Evolutionary conservation across 2,113 vertebrate genomes (phyloP).

Genomic region (Genyomyrus donnyi): DNA sequence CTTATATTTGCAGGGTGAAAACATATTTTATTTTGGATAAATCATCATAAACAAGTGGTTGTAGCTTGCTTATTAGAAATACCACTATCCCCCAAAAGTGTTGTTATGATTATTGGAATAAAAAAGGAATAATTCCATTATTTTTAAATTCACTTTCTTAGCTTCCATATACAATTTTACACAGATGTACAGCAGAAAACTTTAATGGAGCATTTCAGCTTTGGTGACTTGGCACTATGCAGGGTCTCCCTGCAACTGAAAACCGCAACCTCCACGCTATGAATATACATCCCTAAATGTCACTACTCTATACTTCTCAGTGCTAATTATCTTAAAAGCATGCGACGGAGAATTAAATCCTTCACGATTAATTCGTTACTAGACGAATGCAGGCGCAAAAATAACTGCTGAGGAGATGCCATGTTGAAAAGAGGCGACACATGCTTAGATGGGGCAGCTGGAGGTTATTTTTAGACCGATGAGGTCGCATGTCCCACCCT

Average conservation of each 20-base stretch:
- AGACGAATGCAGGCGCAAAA: neutral
- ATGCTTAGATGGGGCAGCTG: constrained; percentile 46
- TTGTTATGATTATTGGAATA: neutral
- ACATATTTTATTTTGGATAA: neutral
- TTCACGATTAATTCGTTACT: neutral
- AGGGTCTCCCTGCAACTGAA: neutral
- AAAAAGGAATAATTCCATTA: neutral
- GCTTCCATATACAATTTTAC: neutral
- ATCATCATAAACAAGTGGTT: neutral
- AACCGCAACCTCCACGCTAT: neutral
- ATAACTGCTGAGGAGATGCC: neutral
- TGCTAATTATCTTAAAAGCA: neutral
- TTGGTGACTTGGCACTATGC: neutral
- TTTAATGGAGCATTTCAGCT: neutral
- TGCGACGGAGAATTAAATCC: neutral
- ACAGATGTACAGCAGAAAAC: neutral
- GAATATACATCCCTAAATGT: neutral
- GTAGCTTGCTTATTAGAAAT: neutral
- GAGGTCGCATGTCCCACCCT: neutral
- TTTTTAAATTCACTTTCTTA: neutral
- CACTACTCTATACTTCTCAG: neutral
- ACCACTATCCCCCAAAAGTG: neutral
- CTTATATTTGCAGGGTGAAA: neutral
- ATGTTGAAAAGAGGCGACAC: constrained; percentile 25
- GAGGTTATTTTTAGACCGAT: constrained; percentile 53